phyloP scores from a whole-genome alignment of 1,140 invertebrate genomes.

The Vanessa tameamea region DNA sequence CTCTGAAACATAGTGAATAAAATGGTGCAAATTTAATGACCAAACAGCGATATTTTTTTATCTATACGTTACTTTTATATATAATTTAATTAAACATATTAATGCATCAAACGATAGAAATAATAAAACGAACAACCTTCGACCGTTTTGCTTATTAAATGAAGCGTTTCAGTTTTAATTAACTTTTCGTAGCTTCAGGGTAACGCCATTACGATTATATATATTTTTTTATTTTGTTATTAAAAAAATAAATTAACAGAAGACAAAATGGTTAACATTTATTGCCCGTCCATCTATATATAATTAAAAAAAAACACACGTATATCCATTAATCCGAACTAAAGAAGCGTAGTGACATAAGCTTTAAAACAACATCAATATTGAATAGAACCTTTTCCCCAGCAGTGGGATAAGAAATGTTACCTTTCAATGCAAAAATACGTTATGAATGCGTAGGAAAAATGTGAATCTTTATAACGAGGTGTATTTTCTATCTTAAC shows the following conservation, averaged over 20 bases:
- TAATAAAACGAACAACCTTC: conserved; percentile 8
- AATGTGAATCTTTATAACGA: conserved; percentile 13
- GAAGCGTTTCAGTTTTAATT: conserved; percentile 33
- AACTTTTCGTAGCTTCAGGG: conserved; percentile 30
- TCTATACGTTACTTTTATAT: neutral
- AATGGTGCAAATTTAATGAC: too few relatives aligned
- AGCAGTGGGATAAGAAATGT: neutral
- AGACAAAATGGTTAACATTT: neutral
- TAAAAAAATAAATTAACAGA: neutral
- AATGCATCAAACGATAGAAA: conserved; percentile 2
- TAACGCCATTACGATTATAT: conserved; percentile 22
- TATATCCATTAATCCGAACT: too few relatives aligned
- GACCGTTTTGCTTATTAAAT: conserved; percentile 15
- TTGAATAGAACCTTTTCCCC: too few relatives aligned
- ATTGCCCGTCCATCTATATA: too few relatives aligned
- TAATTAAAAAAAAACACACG: too few relatives aligned
- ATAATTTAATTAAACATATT: neutral
- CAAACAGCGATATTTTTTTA: too few relatives aligned
- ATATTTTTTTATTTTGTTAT: conserved; percentile 33
- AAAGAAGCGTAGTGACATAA: too few relatives aligned
- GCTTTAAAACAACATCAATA: too few relatives aligned
- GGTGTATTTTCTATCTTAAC: conserved; percentile 35
- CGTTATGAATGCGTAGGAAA: neutral
- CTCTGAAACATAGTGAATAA: too few relatives aligned
- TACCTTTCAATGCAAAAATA: neutral